Evolutionary conservation across 2,888 invertebrate genomes (phyloP).

Genomic region (Pseudococcus jackbeardsleyi): DNA sequence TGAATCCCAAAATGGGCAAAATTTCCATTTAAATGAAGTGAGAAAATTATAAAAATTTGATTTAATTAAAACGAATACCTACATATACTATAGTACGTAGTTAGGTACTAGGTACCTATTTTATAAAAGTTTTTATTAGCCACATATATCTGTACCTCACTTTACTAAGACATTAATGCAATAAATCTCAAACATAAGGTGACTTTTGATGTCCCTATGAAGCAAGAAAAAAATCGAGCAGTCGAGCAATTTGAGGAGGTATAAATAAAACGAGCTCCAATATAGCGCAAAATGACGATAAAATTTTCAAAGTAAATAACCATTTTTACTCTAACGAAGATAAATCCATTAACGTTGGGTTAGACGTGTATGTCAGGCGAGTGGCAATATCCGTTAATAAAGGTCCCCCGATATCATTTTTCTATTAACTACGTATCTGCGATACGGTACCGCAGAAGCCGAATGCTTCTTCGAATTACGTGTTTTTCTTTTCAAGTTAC

Average conservation of each 20-base stretch:
- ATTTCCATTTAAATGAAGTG: no score
- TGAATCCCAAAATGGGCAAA: no score
- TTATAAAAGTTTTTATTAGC: background rate
- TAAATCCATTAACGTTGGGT: constrained; percentile 24
- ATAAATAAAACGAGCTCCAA: background rate
- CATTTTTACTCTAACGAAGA: constrained; percentile 15
- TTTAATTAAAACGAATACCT: no score
- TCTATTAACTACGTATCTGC: background rate
- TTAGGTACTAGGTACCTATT: no score
- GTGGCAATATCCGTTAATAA: constrained; percentile 40
- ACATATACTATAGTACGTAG: no score
- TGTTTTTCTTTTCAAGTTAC: background rate
- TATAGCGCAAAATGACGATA: constrained; percentile 39
- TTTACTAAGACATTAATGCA: background rate
- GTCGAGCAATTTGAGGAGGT: background rate
- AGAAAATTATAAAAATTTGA: no score
- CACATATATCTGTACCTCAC: background rate
- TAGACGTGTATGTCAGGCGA: constrained; percentile 32
- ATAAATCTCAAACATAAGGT: constrained; percentile 1
- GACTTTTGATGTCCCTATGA: background rate
- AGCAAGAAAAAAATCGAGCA: background rate
- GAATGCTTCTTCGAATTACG: background rate
- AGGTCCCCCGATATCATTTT: constrained; percentile 5
- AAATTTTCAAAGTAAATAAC: constrained; percentile 43
- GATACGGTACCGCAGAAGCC: background rate